Evolutionary conservation across 2,888 invertebrate species (phyloP), one percentile per base, ranked within the genome.

Genomic region (Agelastica alni): DNA sequence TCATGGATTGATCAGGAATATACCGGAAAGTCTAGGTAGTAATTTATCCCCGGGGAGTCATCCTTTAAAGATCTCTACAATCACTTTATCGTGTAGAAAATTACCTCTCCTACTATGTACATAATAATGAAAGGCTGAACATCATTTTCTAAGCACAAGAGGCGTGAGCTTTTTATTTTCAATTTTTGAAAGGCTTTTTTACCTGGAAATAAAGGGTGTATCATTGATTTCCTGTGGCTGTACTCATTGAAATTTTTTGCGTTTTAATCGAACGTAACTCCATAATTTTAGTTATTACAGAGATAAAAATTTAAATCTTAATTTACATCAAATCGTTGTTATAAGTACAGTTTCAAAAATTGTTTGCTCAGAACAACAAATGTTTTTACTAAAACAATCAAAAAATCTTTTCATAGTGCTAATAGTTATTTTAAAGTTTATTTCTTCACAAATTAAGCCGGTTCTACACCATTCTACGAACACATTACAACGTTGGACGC

Each of bases 1-100:
- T 49, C 49, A 39, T 45, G 45, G 32, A 44, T 36, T 49, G 54
- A 54, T 51, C 41, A 51, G 54, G 26, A 39, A 34, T 45, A 45
- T 41, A 54, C 54, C 64, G 64, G 64, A 64, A 66, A 61, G 58
- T 39, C 49, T 65, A 65, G 68, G 68, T 64, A 69, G 65, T 65
- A 68, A 70, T 70, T 70, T 68, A 57, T 58, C 70, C 66, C 66
- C 62, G 51, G 68, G 68, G 69, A 68, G 65, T 63, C 66, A 67
- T 70, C 66, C 64, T 65, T 66, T 60, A 61, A 42, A 51, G 20
- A 16, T 53, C 58, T 48, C 49, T 53, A 56, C 26, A 48, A 59
- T 59, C 48, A 46, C 52, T 47, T 34, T 51, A 51, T 51, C 53
- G 47, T 56, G 51, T 53, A 59, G 56, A 55, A 56, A 48, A 51